These are phyloP conservation scores for Schizaphis graminum DNA, from an alignment of 2,888 invertebrate genomes.

Conservation along the genomic window DNA sequence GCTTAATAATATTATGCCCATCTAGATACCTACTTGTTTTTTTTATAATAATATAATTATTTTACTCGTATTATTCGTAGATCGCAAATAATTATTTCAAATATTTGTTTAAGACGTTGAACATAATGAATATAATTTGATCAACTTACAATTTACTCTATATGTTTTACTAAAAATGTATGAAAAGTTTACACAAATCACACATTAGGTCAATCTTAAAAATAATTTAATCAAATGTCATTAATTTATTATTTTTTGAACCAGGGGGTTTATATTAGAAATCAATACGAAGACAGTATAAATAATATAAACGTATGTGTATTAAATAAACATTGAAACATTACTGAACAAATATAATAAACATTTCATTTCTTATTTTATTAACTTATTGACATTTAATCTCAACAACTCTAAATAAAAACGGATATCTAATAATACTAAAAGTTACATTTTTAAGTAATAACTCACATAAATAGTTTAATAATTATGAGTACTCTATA, in stretches of 20 bases:
- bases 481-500: neutral
- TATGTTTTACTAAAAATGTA: neutral
- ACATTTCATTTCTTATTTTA: neutral
- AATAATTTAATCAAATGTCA: neutral
- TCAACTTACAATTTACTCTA: neutral
- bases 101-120: neutral
- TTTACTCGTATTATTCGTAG: neutral
- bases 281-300: neutral
- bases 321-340: conserved; percentile 43
- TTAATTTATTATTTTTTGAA: neutral
- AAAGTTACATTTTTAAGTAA: neutral
- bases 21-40: neutral
- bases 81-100: neutral
- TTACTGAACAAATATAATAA: conserved; percentile 64
- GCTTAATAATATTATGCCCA: neutral
- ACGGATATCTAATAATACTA: conserved; percentile 21
- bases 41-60: neutral
- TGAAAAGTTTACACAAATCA: neutral
- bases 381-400: neutral
- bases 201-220: neutral
- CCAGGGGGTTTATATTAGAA: neutral
- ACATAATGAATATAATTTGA: neutral
- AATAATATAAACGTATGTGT: conserved; percentile 33
- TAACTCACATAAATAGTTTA: neutral
- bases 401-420: conserved; percentile 13